Evolutionary conservation across 2,113 vertebrate species (phyloP).

Genomic region (Vidua macroura): DNA sequence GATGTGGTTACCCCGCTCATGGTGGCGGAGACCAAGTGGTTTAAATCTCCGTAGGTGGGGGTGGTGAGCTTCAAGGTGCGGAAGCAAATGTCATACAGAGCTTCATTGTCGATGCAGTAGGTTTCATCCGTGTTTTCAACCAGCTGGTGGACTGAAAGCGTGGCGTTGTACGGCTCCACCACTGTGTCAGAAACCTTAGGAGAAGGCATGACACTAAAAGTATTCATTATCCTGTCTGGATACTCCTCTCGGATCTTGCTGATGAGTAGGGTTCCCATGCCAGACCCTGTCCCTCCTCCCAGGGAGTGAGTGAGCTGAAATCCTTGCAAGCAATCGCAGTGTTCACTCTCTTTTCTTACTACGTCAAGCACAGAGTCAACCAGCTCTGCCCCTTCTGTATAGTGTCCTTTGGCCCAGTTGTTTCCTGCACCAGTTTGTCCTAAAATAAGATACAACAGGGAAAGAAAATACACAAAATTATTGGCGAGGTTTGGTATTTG

Average conservation of each 20-base stretch:
- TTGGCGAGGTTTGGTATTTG: neutral
- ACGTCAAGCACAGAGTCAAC: constrained; percentile 88
- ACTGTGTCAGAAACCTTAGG: constrained; percentile 97
- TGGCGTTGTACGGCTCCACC: constrained; percentile 96
- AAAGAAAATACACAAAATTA: neutral
- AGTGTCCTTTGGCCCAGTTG: constrained; percentile 97
- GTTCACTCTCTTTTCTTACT: constrained; percentile 89
- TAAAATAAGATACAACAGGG: constrained; percentile 53
- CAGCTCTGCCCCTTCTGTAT: constrained; percentile 92
- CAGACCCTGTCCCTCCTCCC: constrained; percentile 87
- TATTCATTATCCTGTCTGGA: constrained; percentile 94
- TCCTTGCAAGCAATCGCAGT: constrained; percentile 91
- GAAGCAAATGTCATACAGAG: constrained; percentile 94
- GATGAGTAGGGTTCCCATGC: constrained; percentile 94
- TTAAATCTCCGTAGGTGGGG: constrained; percentile 89
- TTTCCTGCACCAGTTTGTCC: constrained; percentile 94
- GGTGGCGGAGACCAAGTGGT: constrained; percentile 92
- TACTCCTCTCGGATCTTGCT: constrained; percentile 94
- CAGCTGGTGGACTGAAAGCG: constrained; percentile 89
- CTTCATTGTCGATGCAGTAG: constrained; percentile 97
- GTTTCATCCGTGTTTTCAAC: constrained; percentile 95
- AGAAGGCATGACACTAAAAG: constrained; percentile 94
- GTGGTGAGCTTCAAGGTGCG: constrained; percentile 91
- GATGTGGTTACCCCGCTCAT: constrained; percentile 97
- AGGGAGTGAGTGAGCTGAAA: constrained; percentile 89